phyloP scores from a whole-genome alignment of 2,113 vertebrate genomes.

The Nicator chloris region DNA sequence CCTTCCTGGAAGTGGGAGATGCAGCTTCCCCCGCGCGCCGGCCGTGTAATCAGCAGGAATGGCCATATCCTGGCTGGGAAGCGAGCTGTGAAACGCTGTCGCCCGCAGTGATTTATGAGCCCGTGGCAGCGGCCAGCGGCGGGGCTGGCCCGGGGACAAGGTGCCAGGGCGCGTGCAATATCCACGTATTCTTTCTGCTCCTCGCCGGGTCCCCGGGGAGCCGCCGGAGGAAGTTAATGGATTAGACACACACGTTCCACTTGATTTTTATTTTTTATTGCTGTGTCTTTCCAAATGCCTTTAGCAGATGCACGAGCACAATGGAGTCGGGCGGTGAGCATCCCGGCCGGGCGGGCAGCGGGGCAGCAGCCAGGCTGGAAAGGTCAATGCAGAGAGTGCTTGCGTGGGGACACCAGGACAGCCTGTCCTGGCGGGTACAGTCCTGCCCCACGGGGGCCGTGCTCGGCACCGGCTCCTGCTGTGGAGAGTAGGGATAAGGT shows the following conservation, averaged over 20 bases:
- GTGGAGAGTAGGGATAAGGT: neutral
- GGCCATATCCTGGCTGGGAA: conserved; percentile 77
- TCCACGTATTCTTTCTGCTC: conserved; percentile 76
- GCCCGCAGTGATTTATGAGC: conserved; percentile 71
- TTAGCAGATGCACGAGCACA: conserved; percentile 22
- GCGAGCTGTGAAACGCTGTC: conserved; percentile 78
- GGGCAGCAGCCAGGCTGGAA: neutral
- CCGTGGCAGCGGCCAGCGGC: conserved; percentile 28
- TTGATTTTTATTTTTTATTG: conserved; percentile 43
- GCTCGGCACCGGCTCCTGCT: neutral
- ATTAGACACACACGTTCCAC: conserved; percentile 47
- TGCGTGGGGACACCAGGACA: neutral
- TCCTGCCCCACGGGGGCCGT: neutral
- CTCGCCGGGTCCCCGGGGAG: conserved; percentile 20
- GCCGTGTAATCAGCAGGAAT: conserved; percentile 74
- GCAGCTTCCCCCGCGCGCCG: conserved; percentile 58
- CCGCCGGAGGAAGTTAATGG: conserved; percentile 50
- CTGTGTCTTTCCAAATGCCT: conserved; percentile 33
- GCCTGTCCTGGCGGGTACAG: neutral
- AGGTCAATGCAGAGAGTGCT: neutral
- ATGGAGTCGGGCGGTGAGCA: neutral
- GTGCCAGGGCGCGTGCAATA: conserved; percentile 67
- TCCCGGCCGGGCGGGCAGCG: neutral
- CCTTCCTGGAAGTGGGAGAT: conserved; percentile 83
- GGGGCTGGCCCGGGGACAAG: conserved; percentile 54